Evolutionary conservation across 2,888 invertebrate species (phyloP).

Genomic region (Dorcus hopei): DNA sequence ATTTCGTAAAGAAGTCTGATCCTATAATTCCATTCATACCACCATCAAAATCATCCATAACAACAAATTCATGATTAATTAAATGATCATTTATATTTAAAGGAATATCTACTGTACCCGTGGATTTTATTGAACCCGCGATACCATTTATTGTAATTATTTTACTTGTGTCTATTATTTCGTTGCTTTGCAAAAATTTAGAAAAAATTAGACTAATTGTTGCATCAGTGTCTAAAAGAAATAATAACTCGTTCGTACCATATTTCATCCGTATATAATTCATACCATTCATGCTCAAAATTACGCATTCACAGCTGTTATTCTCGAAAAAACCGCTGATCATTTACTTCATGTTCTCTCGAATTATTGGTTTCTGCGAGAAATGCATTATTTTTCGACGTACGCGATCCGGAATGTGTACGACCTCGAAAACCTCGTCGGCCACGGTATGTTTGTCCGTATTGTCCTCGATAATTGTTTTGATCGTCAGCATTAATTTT

Average conservation of each 20-base stretch:
- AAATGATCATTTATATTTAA: background rate
- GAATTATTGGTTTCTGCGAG: background rate
- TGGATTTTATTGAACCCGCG: slow-evolving; percentile 1
- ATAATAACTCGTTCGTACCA: background rate
- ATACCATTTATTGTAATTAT: slow-evolving; percentile 4
- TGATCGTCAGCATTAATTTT: no score
- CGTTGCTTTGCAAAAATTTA: background rate
- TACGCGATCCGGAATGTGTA: background rate
- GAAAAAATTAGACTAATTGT: slow-evolving; percentile 1
- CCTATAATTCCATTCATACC: slow-evolving; percentile 6
- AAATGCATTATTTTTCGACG: background rate
- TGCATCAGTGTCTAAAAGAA: slow-evolving; percentile 2
- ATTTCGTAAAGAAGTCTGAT: slow-evolving; percentile 7
- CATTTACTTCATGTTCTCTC: background rate
- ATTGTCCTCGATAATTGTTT: no score
- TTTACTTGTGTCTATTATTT: background rate
- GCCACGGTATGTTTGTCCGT: no score
- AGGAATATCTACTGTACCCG: background rate
- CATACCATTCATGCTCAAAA: slow-evolving; percentile 5
- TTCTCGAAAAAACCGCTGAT: slow-evolving; percentile 3
- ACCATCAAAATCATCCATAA: background rate
- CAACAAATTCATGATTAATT: slow-evolving; percentile 2
- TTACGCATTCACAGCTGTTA: background rate
- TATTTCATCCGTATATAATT: slow-evolving; percentile 3
- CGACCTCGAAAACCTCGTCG: no score